A percentile compares a stretch with the other conserved stretches of the same genome.
These are phyloP conservation scores for Herpailurus yagouaroundi DNA, from an alignment of 2,113 vertebrate genomes.

Conservation along the genomic window DNA sequence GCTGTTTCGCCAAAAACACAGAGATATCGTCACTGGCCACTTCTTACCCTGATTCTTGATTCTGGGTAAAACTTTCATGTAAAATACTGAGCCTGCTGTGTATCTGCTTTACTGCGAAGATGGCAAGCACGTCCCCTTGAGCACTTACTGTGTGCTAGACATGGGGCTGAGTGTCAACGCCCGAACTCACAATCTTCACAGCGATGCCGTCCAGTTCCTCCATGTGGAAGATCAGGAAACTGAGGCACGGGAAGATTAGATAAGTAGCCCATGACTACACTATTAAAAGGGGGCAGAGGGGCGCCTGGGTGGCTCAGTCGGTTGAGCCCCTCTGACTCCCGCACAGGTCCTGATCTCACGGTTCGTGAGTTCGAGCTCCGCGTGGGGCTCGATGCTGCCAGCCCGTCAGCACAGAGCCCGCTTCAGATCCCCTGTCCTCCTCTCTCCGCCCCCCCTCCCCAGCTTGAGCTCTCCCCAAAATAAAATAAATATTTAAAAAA, in stretches of 20 bases:
- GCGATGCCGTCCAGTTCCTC: fast-evolving
- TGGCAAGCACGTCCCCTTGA: fast-evolving
- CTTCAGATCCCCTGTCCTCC: too few relatives aligned
- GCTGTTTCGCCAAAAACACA: background rate
- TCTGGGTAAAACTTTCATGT: too few relatives aligned
- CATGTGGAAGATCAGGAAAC: fast-evolving
- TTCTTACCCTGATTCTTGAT: background rate
- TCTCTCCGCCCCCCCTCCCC: too few relatives aligned
- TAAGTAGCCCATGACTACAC: fast-evolving
- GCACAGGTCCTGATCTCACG: too few relatives aligned
- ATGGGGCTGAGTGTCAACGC: fast-evolving
- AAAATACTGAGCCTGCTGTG: background rate
- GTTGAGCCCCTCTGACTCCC: too few relatives aligned
- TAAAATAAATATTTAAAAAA: too few relatives aligned
- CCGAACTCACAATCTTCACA: fast-evolving
- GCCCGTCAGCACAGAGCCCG: too few relatives aligned
- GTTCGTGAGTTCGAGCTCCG: too few relatives aligned
- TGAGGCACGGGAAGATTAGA: fast-evolving
- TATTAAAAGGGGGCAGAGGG: too few relatives aligned
- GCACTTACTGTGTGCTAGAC: fast-evolving
- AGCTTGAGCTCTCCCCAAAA: too few relatives aligned
- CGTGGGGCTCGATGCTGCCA: too few relatives aligned
- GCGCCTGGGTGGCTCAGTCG: too few relatives aligned
- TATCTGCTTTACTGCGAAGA: fast-evolving
- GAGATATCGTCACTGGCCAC: background rate